phyloP scores from a whole-genome alignment of 2,113 vertebrate species.

The Burhinus bistriatus region DNA sequence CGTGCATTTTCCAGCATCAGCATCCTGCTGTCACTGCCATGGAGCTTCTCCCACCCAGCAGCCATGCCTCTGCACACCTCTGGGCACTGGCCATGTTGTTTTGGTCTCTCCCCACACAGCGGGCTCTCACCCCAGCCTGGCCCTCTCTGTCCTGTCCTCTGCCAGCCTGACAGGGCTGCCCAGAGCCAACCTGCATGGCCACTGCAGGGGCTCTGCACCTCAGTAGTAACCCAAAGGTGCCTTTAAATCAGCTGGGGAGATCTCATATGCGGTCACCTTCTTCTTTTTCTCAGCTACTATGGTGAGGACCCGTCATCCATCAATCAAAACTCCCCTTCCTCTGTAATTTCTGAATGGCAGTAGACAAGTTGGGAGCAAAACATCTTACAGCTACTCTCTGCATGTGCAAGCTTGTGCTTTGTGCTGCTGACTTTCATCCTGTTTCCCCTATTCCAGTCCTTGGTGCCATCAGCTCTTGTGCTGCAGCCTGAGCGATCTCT shows the following conservation, averaged over 20 bases:
- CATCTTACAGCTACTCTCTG: background rate
- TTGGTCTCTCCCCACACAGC: background rate
- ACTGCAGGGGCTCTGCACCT: background rate
- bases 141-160: background rate
- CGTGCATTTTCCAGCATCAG: background rate
- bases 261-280: background rate
- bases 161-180: background rate
- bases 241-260: background rate
- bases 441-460: background rate
- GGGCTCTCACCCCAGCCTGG: background rate
- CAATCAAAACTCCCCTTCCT: background rate
- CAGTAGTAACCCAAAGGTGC: background rate
- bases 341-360: background rate
- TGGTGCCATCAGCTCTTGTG: accelerated
- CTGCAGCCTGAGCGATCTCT: background rate
- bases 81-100: background rate
- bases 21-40: background rate
- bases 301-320: background rate
- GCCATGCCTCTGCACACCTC: background rate
- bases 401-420: background rate
- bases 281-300: background rate
- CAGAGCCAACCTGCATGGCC: background rate
- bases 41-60: background rate
- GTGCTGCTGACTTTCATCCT: background rate
- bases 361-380: background rate